Percentiles rank a stretch among this genome's conserved stretches.
Evolutionary conservation across 1,140 invertebrate species (phyloP).

Genomic region (Drosophila simulans): DNA sequence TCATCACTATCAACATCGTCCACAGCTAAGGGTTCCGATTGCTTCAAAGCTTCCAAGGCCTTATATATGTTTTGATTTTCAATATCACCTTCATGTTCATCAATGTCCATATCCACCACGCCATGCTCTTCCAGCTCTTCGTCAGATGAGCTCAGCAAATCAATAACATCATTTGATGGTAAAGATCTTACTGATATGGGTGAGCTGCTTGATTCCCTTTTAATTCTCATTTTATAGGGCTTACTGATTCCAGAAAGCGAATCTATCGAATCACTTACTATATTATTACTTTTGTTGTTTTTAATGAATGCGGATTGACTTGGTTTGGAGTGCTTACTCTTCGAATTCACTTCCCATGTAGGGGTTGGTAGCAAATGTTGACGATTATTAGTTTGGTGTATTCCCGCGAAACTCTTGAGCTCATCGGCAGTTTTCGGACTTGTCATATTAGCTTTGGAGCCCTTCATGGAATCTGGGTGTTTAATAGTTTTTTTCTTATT

Average conservation of each 20-base stretch:
- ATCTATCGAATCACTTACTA: not conserved
- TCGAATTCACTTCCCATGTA: not conserved
- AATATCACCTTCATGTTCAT: not conserved
- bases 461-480: conserved; percentile 9
- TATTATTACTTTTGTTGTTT: not conserved
- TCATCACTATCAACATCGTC: conserved; percentile 28
- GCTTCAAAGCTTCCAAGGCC: not conserved
- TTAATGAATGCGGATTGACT: not conserved
- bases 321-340: not conserved
- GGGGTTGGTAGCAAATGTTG: not conserved
- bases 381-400: conserved; percentile 5
- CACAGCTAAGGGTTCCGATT: not conserved
- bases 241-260: not conserved
- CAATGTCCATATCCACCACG: conserved; percentile 25
- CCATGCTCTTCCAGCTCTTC: conserved; percentile 5
- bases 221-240: not conserved
- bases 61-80: not conserved
- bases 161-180: conserved; percentile 15
- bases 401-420: conserved; percentile 2
- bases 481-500: not conserved
- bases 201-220: conserved; percentile 4
- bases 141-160: conserved; percentile 55
- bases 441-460: conserved; percentile 22
- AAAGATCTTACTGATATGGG: not conserved
- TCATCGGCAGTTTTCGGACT: conserved; percentile 46